These are phyloP conservation scores for Scaptodrosophila lebanonensis DNA, from an alignment of 1,140 invertebrate genomes.

Conservation along the genomic window DNA sequence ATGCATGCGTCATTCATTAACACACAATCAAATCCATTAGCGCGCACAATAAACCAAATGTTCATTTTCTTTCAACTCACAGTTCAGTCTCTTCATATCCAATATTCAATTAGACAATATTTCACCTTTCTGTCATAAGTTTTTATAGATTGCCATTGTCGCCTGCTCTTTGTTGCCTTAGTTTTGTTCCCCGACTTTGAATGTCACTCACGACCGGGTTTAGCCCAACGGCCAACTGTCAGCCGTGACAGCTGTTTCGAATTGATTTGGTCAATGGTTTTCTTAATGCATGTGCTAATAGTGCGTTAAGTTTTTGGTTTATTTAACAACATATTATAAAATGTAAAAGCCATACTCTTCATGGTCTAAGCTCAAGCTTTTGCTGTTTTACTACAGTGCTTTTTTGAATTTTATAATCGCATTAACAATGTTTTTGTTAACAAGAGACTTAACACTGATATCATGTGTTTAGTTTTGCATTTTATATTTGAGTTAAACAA, in stretches of 20 bases:
- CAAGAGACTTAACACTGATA: too few relatives aligned
- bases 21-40: slow-evolving; percentile 74
- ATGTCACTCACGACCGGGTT: too few relatives aligned
- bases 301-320: slow-evolving; percentile 42
- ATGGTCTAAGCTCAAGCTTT: too few relatives aligned
- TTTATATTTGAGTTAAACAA: too few relatives aligned
- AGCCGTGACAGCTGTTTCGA: slow-evolving; percentile 46
- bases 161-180: slow-evolving; percentile 40
- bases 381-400: too few relatives aligned
- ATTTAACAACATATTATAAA: slow-evolving; percentile 28
- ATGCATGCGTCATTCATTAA: slow-evolving; percentile 51
- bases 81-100: slow-evolving; percentile 5
- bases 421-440: too few relatives aligned
- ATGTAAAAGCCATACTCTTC: slow-evolving; percentile 29
- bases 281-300: slow-evolving; percentile 66
- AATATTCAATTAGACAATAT: slow-evolving; percentile 69
- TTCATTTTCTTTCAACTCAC: slow-evolving; percentile 20
- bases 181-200: too few relatives aligned
- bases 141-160: slow-evolving; percentile 54
- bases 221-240: slow-evolving; percentile 51
- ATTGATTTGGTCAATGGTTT: slow-evolving; percentile 55
- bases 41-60: slow-evolving; percentile 34
- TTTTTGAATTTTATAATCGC: too few relatives aligned
- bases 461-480: too few relatives aligned
- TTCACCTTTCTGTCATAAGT: slow-evolving; percentile 62